Base-by-base conservation (phyloP, 2,797 vertebrate genomes). In the Cynopterus sphinx region DNA sequence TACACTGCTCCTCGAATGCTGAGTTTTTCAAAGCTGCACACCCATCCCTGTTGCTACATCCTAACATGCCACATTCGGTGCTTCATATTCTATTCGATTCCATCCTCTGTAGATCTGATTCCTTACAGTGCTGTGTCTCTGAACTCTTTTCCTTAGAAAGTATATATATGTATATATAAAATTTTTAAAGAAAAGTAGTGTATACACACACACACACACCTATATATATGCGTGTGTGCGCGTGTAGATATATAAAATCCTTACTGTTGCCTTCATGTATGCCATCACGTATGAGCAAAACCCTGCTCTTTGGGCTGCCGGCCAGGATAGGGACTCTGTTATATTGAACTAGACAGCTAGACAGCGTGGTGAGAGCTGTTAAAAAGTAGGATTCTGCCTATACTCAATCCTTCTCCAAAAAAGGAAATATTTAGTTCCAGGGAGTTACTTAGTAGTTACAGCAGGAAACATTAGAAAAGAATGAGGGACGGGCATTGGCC, bases 321-420 rank as follows among this genome's bases (percentile, higher is more conserved):
- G 68, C 81, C 78, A 86, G 55, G 61, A 53, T 5, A 67, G 55
- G 22, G 79, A 74, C 67, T 88, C 87, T 87, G 67, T 77, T 68
- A 11, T 68, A 49, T 6, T 93, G 53, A 93, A 73, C 26, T 31
- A 63, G 78, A 92, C 57, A 77, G 70, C 26, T 31, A 63, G 78
- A 92, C 57, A 77, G 70, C 10, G 6, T 84, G 59, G 61, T 65
- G 74, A 94, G 51, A 67, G 82, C 83, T 94, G 39, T 87, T 83
- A 83, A 96, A 83, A 96, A 91, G 86, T n/a, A 75, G 46, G 51
- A 15, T 49, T 78, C 57, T 77, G 61, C 31, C 46, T 90, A n/a
- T 94, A 86, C 63, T 89, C 63, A 91, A 57, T 73, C 61, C 53
- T 77, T 94, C 75, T 96, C 95, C 93, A 89, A 87, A 97, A 96